Percentiles rank a stretch among this genome's conserved stretches.
These are phyloP conservation scores for Anguilla obscura DNA, from an alignment of 2,797 vertebrate genomes.

Conservation along the genomic window DNA sequence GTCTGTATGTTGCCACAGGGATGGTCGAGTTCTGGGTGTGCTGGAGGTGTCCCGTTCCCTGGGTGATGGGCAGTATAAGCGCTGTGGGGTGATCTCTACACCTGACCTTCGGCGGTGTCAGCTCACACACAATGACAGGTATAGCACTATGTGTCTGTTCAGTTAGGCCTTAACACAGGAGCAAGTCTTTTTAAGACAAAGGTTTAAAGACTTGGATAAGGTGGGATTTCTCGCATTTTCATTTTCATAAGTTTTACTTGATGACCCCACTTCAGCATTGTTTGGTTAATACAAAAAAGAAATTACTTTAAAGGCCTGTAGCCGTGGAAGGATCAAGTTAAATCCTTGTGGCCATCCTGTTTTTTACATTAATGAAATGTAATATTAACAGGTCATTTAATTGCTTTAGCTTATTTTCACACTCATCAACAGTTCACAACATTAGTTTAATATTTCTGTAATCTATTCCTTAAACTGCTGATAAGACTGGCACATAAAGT, in stretches of 20 bases:
- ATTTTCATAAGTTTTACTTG: not conserved
- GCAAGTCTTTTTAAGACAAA: not conserved
- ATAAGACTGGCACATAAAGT: not conserved
- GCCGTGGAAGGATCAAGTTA: not conserved
- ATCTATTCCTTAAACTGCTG: not conserved
- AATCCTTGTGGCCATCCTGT: not conserved
- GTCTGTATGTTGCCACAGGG: slow-evolving; percentile 64
- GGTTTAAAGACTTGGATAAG: not conserved
- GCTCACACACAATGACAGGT: slow-evolving; percentile 86
- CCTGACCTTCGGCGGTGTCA: slow-evolving; percentile 90
- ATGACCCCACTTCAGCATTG: not conserved
- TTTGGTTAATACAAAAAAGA: not conserved
- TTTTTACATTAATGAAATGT: not conserved
- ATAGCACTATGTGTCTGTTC: slow-evolving; percentile 26
- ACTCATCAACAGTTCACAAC: not conserved
- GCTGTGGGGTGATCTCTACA: slow-evolving; percentile 88
- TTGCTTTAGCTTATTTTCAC: not conserved
- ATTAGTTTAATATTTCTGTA: not conserved
- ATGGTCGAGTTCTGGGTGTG: slow-evolving; percentile 88
- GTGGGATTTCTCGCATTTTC: not conserved
- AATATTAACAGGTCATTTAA: not conserved
- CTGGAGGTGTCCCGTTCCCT: slow-evolving; percentile 95
- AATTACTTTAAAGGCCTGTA: not conserved
- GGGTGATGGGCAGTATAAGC: slow-evolving; percentile 96
- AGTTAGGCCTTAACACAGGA: not conserved